Evolutionary conservation across 1,140 invertebrate genomes (phyloP).

Genomic region (Laupala kohalensis): DNA sequence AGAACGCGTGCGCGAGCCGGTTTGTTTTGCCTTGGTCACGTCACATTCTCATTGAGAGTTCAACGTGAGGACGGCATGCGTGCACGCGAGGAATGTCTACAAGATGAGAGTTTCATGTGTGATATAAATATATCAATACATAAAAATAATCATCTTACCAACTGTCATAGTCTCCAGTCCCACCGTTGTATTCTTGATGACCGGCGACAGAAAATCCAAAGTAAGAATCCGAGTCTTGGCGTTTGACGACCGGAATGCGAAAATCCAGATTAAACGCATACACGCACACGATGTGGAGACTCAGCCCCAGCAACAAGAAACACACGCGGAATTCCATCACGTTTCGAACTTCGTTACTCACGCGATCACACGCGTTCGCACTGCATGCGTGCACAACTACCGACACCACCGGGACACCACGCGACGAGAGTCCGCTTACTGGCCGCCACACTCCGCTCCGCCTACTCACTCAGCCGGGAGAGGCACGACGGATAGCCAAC

Average conservation of each 20-base stretch:
- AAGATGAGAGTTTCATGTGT: too few species aligned
- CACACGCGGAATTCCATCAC: not conserved
- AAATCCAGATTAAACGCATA: not conserved
- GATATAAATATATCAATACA: too few species aligned
- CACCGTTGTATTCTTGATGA: not conserved
- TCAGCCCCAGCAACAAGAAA: not conserved
- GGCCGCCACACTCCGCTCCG: not conserved
- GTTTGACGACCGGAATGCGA: not conserved
- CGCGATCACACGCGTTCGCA: not conserved
- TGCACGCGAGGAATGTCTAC: too few species aligned
- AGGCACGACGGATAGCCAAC: not conserved
- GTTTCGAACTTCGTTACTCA: not conserved
- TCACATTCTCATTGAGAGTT: too few species aligned
- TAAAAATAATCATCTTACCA: too few species aligned
- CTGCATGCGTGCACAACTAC: too few species aligned
- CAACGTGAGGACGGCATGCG: too few species aligned
- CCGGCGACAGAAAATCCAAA: not conserved
- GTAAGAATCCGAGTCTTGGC: not conserved
- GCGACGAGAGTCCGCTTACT: too few species aligned
- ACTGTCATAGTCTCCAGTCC: too few species aligned
- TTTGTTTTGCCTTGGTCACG: too few species aligned
- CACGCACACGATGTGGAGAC: not conserved
- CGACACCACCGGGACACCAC: too few species aligned
- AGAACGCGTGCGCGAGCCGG: too few species aligned
- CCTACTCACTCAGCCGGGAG: not conserved